Evolutionary conservation across 2,888 invertebrate genomes (phyloP).

Genomic region (Tenthredo livida): DNA sequence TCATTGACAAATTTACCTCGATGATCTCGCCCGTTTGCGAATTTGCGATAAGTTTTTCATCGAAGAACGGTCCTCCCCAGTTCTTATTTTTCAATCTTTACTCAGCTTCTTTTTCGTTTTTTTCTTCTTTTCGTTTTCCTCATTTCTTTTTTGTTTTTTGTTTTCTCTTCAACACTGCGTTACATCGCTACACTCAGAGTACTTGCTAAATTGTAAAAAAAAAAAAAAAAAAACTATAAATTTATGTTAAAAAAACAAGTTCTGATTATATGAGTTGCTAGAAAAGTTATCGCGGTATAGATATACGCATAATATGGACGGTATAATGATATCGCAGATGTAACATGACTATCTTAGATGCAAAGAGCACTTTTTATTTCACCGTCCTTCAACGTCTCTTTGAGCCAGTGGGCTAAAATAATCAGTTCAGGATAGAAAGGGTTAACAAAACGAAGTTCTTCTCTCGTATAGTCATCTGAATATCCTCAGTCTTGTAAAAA

Average conservation of each 20-base stretch:
- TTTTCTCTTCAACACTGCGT: background rate
- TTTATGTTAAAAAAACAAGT: background rate
- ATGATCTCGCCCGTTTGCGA: background rate
- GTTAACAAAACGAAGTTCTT: background rate
- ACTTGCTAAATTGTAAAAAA: background rate
- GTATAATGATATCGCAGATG: background rate
- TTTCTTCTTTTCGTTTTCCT: background rate
- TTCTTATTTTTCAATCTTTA: conserved; percentile 14
- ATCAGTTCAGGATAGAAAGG: background rate
- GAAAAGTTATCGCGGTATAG: background rate
- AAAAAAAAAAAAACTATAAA: background rate
- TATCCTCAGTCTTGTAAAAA: background rate
- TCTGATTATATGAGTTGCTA: background rate
- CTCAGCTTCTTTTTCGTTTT: no score
- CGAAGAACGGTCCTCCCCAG: conserved; percentile 50
- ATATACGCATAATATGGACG: background rate
- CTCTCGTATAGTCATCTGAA: background rate
- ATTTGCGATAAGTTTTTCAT: conserved; percentile 22
- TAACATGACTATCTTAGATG: background rate
- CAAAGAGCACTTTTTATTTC: background rate
- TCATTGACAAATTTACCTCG: conserved; percentile 2
- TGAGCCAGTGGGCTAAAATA: background rate
- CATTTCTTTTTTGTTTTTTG: background rate
- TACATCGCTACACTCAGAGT: background rate
- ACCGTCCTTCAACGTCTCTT: background rate